phyloP scores from a whole-genome alignment of 2,113 vertebrate genomes.

The Cyanoramphus novaezelandiae region DNA sequence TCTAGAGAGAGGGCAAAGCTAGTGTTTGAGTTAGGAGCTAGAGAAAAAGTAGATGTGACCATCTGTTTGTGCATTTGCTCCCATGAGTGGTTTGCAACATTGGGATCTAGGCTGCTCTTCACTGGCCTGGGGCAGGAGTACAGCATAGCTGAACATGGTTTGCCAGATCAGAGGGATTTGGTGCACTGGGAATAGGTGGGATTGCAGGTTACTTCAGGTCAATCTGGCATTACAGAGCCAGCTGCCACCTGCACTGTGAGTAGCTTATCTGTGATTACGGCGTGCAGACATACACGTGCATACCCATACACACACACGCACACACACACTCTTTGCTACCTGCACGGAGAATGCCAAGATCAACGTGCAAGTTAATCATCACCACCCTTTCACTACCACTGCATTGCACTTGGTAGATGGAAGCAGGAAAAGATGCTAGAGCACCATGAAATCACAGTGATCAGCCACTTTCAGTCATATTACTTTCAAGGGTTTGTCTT shows the following conservation, averaged over 20 bases:
- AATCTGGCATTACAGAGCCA: not conserved
- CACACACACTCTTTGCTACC: not conserved
- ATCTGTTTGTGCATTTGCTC: not conserved
- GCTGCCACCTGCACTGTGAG: fast-evolving
- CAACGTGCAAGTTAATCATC: fast-evolving
- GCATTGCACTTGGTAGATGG: not conserved
- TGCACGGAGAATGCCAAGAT: not conserved
- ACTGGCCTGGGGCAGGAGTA: fast-evolving
- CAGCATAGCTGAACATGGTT: not conserved
- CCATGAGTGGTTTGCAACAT: not conserved
- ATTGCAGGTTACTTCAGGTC: not conserved
- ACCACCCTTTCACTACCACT: not conserved
- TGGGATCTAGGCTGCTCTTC: not conserved
- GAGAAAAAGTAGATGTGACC: not conserved
- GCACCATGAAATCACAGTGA: not conserved
- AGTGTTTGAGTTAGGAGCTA: not conserved
- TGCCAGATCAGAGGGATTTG: not conserved
- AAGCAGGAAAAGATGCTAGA: not conserved
- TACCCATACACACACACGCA: not conserved
- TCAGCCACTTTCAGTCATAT: not conserved
- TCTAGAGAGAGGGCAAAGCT: not conserved
- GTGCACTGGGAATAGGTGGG: not conserved
- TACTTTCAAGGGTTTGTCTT: not conserved
- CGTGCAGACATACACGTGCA: fast-evolving
- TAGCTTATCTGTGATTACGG: not conserved